Evolutionary conservation across 2,888 invertebrate species (phyloP), one percentile per base, ranked within the genome.

Genomic region (Ormyrus pomaceus): DNA sequence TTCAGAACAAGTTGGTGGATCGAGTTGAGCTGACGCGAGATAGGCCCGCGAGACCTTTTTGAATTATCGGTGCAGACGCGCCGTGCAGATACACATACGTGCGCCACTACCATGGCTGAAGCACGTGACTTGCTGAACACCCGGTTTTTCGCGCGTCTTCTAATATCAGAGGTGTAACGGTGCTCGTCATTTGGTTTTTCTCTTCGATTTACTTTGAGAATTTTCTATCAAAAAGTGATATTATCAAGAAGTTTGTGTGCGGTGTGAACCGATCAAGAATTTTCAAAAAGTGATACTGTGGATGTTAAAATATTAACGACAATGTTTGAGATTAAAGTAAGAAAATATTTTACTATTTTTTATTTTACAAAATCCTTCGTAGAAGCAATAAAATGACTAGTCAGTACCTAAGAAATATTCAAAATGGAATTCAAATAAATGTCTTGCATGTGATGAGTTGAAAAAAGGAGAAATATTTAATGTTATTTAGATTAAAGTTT

Each of bases 81-180:
- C 19, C 13, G 19, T 45, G 50, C 50, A 65, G 48, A 19, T 65
- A 65, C 50, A 53, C 19, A 48, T 11, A 51, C 64, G 8, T 34
- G n/a, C 64, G 9, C 48, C 50, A 34, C 51, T 73, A 61, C 51
- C 66, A 80, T 80, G 80, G 65, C 65, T 34, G 59, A 34, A 80
- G 55, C 80, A 80, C 80, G 80, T 80, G 80, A 77, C 69, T 50
- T 58, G 65, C 11, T 79, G 55, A 71, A 79, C 71, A 55, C 55
- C 71, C 71, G 79, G 70, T 66, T 56, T 55, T 51, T 70, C 51
- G 62, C 64, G 69, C 45, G 5, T 61, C 58, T 45, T 46, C 1
- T 34, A 6, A 6, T 61, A 34, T 8, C 34, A 50, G 8, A 45
- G 6, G 62, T 56, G 45, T 68, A 59, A 73, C 62, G 13, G 55